These are phyloP conservation scores for Acronicta alni DNA, from an alignment of 2,888 invertebrate species.

Conservation along the genomic window DNA sequence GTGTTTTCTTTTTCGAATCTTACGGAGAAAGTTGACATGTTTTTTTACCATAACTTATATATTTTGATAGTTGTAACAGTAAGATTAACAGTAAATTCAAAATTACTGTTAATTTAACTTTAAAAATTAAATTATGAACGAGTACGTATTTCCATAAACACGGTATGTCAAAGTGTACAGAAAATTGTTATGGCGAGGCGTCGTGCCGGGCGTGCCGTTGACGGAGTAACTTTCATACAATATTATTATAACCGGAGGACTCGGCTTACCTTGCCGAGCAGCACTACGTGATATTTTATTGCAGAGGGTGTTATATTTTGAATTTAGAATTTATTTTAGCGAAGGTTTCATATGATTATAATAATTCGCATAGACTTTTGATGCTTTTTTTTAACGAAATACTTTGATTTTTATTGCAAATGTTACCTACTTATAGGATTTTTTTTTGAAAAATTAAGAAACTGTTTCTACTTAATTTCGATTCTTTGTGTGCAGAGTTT, in stretches of 20 bases:
- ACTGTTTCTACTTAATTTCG: no score
- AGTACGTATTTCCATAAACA: conserved; percentile 53
- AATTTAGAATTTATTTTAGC: conserved; percentile 1
- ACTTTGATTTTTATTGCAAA: no score
- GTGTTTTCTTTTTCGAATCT: no score
- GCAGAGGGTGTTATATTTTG: conserved; percentile 15
- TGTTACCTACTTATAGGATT: no score
- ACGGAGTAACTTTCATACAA: conserved; percentile 63
- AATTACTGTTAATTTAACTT: conserved; percentile 14
- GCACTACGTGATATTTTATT: conserved; percentile 32
- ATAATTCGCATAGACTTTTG: not conserved
- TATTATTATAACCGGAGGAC: conserved; percentile 56
- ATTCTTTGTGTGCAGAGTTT: no score
- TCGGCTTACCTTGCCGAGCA: conserved; percentile 47
- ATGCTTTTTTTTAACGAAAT: no score
- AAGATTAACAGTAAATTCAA: conserved; percentile 1
- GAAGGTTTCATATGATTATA: not conserved
- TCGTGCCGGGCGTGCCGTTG: conserved; percentile 50
- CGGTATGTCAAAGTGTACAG: conserved; percentile 58
- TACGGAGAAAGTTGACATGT: no score
- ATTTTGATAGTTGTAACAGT: not conserved
- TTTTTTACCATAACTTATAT: no score
- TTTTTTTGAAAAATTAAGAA: no score
- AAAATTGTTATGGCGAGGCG: conserved; percentile 59
- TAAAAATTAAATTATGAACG: conserved; percentile 34